Evolutionary conservation across 2,113 vertebrate species (phyloP).

Genomic region (Stictonetta naevosa): DNA sequence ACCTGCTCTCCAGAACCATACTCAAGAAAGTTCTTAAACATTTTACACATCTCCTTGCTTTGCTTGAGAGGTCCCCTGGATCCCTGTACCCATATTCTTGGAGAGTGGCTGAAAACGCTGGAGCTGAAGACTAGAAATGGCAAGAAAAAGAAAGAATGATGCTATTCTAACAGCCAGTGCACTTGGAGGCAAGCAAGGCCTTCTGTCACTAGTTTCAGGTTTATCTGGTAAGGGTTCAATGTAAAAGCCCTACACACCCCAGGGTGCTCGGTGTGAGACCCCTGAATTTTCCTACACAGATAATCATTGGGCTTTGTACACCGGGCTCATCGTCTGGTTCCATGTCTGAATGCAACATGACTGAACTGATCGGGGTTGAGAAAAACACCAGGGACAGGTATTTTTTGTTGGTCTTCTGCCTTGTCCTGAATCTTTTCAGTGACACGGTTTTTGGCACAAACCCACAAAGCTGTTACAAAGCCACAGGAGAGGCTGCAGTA

Average conservation of each 20-base stretch:
- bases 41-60: neutral
- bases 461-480: neutral
- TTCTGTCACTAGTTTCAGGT: neutral
- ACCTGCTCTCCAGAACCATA: neutral
- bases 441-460: constrained; percentile 2
- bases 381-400: neutral
- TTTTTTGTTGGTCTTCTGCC: neutral
- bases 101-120: neutral
- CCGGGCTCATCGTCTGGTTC: neutral
- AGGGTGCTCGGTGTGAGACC: neutral
- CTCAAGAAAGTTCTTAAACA: neutral
- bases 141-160: neutral
- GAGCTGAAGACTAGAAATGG: neutral
- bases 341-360: neutral
- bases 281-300: neutral
- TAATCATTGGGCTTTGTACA: neutral
- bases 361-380: neutral
- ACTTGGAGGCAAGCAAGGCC: neutral
- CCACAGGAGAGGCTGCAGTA: neutral
- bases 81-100: neutral
- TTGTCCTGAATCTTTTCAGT: neutral
- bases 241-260: neutral
- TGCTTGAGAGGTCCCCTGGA: neutral
- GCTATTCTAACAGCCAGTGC: neutral
- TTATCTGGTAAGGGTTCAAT: neutral